Conservation (phyloP, 2,113 vertebrate species). For the Okapia johnstoni region DNA sequence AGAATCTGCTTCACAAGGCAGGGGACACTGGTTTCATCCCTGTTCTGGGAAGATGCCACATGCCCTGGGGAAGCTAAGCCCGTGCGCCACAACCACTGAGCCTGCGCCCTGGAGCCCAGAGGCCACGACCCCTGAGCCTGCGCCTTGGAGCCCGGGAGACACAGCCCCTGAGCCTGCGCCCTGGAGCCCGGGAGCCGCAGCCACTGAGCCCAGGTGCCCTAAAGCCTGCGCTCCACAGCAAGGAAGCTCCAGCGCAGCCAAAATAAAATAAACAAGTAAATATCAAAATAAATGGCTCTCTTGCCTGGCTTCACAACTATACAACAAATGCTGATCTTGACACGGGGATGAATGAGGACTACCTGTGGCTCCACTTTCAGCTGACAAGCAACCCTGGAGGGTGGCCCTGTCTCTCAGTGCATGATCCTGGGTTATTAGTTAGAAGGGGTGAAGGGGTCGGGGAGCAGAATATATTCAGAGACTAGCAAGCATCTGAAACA, state of each 20-base stretch:
- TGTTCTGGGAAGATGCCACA: neutral
- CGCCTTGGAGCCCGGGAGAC: too few relatives aligned
- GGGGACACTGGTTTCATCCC: neutral
- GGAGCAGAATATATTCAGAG: neutral
- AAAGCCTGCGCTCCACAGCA: accelerated
- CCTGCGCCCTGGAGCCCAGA: neutral
- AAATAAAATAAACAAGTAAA: neutral
- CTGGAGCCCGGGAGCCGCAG: too few relatives aligned
- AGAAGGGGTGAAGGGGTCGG: neutral
- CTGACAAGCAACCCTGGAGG: too few relatives aligned
- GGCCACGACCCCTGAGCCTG: neutral
- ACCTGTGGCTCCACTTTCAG: neutral
- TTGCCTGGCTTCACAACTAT: neutral
- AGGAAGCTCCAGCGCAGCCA: neutral
- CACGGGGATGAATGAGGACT: neutral
- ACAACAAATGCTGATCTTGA: neutral
- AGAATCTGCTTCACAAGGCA: neutral
- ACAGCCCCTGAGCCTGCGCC: neutral
- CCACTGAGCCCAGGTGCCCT: neutral
- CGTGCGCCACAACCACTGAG: accelerated
- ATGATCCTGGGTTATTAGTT: neutral
- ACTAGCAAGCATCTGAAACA: neutral
- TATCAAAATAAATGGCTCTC: accelerated
- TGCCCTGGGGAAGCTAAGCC: accelerated
- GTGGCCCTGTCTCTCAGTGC: neutral